Percentiles rank a stretch among this genome's conserved stretches.
phyloP scores from a whole-genome alignment of 2,113 vertebrate species.

The Notothenia rossii region DNA sequence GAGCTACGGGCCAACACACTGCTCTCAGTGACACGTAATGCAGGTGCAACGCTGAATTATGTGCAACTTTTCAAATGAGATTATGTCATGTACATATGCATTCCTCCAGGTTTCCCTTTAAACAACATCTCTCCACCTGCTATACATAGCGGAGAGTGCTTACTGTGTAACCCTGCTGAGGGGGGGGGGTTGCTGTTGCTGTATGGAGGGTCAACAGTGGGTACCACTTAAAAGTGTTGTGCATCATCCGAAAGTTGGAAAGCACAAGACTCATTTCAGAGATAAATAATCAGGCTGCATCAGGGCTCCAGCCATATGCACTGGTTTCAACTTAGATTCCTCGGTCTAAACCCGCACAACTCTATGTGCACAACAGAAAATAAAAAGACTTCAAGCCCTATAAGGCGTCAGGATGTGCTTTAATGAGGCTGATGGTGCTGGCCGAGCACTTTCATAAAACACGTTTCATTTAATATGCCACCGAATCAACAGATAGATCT shows the following conservation, averaged over 20 bases:
- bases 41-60: constrained; percentile 58
- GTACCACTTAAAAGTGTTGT: constrained; percentile 61
- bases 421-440: background rate
- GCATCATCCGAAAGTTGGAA: constrained; percentile 53
- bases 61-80: constrained; percentile 65
- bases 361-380: background rate
- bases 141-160: constrained; percentile 66
- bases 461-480: background rate
- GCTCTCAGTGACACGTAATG: constrained; percentile 61
- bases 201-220: constrained; percentile 63
- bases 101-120: constrained; percentile 57
- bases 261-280: constrained; percentile 38
- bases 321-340: constrained; percentile 25
- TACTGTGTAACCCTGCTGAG: constrained; percentile 40
- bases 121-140: constrained; percentile 47
- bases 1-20: constrained; percentile 59
- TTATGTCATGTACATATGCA: constrained; percentile 61
- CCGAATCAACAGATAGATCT: background rate
- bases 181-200: constrained; percentile 43
- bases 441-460: background rate
- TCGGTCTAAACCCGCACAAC: background rate
- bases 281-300: constrained; percentile 24
- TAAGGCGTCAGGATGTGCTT: background rate
- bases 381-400: background rate
- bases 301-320: constrained; percentile 14